phyloP scores from a whole-genome alignment of 2,113 vertebrate genomes.

The Podarcis raffonei region DNA sequence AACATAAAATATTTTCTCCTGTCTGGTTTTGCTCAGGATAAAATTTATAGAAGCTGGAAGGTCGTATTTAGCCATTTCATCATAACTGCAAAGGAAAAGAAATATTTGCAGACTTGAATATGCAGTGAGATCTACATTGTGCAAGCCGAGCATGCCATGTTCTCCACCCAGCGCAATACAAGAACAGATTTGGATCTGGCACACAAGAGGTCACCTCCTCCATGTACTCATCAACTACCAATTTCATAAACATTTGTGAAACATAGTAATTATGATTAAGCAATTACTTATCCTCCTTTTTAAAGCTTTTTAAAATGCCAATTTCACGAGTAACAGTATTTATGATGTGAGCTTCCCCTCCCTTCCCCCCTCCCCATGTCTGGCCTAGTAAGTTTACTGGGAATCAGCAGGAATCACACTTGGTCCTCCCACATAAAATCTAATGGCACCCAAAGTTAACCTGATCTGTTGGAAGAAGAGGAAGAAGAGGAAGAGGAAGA shows the following conservation, averaged over 20 bases:
- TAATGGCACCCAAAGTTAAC: no score
- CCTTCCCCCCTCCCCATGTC: no score
- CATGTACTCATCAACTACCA: not conserved
- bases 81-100: constrained; percentile 76
- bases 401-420: no score
- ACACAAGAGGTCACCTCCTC: not conserved
- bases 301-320: no score
- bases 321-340: no score
- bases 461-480: no score
- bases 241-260: not conserved
- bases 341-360: no score
- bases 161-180: not conserved
- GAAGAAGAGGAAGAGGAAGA: no score
- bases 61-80: constrained; percentile 95
- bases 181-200: not conserved
- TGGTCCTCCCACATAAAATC: no score
- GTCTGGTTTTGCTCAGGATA: constrained; percentile 85
- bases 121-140: not conserved
- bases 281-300: no score
- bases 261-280: no score
- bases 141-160: not conserved
- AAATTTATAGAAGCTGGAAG: constrained; percentile 89
- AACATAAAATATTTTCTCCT: constrained; percentile 87
- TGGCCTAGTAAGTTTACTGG: no score
- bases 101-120: not conserved